Conservation (phyloP, 1,140 invertebrate species). For the Bombus impatiens region DNA sequence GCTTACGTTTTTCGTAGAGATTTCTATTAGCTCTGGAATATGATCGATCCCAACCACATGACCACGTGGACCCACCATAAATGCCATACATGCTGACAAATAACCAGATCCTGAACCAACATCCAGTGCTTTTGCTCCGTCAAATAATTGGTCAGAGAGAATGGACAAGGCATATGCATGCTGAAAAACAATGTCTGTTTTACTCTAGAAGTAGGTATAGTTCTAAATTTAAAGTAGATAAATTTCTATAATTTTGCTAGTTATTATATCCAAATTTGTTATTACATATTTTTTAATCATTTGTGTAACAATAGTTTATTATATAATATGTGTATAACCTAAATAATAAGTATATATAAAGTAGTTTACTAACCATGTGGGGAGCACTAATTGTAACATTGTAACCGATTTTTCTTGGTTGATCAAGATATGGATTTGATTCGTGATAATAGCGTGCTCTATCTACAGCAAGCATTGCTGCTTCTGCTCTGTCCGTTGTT, state of each 20-base stretch:
- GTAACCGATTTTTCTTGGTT: conserved; percentile 94
- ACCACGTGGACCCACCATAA: conserved; percentile 86
- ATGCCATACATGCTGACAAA: conserved; percentile 88
- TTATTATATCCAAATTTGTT: neutral
- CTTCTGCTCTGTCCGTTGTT: conserved; percentile 88
- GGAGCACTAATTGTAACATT: conserved; percentile 98
- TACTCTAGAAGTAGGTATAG: neutral
- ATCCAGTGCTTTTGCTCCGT: conserved; percentile 84
- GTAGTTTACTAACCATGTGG: conserved; percentile 91
- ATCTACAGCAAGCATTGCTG: conserved; percentile 94
- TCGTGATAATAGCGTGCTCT: conserved; percentile 90
- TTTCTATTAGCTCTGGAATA: conserved; percentile 85
- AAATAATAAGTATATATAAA: neutral
- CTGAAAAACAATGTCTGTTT: conserved; percentile 72
- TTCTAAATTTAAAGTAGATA: neutral
- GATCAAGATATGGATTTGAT: conserved; percentile 92
- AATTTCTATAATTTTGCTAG: neutral
- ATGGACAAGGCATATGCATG: conserved; percentile 79
- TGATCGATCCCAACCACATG: conserved; percentile 88
- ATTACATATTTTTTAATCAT: neutral
- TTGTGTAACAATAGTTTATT: neutral
- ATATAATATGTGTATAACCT: neutral
- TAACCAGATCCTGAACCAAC: conserved; percentile 89
- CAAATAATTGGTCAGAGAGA: conserved; percentile 75
- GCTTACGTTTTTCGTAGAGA: conserved; percentile 73